phyloP scores from a whole-genome alignment of 1,140 invertebrate species.

The Physella acuta region DNA sequence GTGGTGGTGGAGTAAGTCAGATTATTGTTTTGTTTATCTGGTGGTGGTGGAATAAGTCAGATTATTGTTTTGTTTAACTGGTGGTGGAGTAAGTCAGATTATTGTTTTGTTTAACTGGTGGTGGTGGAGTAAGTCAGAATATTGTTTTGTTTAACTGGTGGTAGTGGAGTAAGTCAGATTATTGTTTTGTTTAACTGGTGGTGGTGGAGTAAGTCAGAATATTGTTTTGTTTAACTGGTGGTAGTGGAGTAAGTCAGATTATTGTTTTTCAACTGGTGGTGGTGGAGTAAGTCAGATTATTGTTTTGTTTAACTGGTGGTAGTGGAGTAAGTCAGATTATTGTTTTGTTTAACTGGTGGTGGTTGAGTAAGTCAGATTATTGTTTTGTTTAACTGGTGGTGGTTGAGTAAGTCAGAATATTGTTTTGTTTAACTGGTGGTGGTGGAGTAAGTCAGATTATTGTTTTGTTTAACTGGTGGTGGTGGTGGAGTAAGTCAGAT shows the following conservation, averaged over 20 bases:
- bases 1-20: slow-evolving; percentile 60
- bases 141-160: slow-evolving; percentile 80
- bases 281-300: slow-evolving; percentile 47
- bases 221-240: slow-evolving; percentile 80
- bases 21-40: too few relatives aligned
- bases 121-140: slow-evolving; percentile 49
- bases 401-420: slow-evolving; percentile 47
- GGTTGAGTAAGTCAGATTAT: slow-evolving; percentile 47
- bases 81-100: slow-evolving; percentile 49
- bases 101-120: slow-evolving; percentile 80
- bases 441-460: slow-evolving; percentile 47
- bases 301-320: slow-evolving; percentile 80
- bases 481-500: slow-evolving; percentile 50
- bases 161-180: slow-evolving; percentile 49
- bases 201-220: slow-evolving; percentile 49
- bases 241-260: slow-evolving; percentile 49
- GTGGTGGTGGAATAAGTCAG: slow-evolving; percentile 94
- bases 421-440: slow-evolving; percentile 80
- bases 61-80: slow-evolving; percentile 84
- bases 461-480: too few relatives aligned
- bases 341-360: slow-evolving; percentile 80
- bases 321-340: slow-evolving; percentile 47
- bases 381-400: slow-evolving; percentile 80
- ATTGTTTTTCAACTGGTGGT: slow-evolving; percentile 76
- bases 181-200: slow-evolving; percentile 80